Conservation (phyloP, 2,797 vertebrate species). For the Anniella stebbinsi region DNA sequence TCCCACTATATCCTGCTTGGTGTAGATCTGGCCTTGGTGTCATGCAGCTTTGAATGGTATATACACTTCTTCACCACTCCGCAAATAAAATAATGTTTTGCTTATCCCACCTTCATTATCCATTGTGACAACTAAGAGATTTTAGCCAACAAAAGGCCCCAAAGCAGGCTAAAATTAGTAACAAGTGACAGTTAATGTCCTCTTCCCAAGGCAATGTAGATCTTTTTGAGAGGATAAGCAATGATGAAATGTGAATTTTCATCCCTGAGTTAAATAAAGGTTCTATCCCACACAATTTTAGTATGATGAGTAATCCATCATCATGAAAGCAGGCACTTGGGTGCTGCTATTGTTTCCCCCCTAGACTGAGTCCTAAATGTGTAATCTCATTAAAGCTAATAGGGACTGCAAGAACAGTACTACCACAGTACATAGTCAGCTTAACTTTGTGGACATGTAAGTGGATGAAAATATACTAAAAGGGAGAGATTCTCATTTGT, state of each 20-base stretch:
- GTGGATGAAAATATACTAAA: background rate
- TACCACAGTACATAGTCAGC: background rate
- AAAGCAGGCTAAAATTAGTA: slow-evolving; percentile 14
- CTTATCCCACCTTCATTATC: background rate
- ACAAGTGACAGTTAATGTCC: background rate
- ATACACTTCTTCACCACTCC: background rate
- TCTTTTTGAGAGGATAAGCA: background rate
- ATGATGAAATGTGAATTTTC: slow-evolving; percentile 23
- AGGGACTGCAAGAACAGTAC: background rate
- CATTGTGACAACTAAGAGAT: slow-evolving; percentile 1
- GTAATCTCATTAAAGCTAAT: background rate
- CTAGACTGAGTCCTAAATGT: slow-evolving; percentile 6
- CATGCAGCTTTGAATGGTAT: background rate
- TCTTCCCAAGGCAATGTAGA: slow-evolving; percentile 9
- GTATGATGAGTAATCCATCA: slow-evolving; percentile 3
- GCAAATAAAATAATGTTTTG: background rate
- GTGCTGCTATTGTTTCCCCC: background rate
- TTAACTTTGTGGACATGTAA: background rate
- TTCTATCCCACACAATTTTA: background rate
- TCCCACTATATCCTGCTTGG: no score
- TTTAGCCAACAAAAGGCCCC: background rate
- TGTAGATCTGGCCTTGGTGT: background rate
- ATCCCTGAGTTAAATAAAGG: slow-evolving; percentile 3
- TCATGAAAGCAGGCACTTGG: background rate
- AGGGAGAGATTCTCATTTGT: background rate